Percentiles rank a stretch among this genome's conserved stretches.
These are phyloP conservation scores for Oegoconia quadripuncta DNA, from an alignment of 2,888 invertebrate genomes.

Conservation along the genomic window DNA sequence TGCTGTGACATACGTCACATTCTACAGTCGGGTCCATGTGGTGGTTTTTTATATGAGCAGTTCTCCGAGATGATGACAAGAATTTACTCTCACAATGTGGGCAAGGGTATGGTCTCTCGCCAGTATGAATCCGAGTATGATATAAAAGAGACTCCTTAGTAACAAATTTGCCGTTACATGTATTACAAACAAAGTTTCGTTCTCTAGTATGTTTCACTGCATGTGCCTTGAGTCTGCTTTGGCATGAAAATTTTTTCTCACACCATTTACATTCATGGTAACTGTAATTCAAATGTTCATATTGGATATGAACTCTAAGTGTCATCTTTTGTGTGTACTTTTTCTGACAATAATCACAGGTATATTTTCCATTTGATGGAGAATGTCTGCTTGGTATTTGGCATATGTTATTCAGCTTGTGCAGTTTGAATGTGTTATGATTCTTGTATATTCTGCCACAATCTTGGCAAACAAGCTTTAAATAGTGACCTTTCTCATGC, in stretches of 20 bases:
- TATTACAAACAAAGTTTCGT: slow-evolving; percentile 48
- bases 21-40: slow-evolving; percentile 40
- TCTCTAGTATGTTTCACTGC: slow-evolving; percentile 63
- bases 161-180: slow-evolving; percentile 56
- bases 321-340: slow-evolving; percentile 63
- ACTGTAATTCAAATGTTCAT: slow-evolving; percentile 61
- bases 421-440: slow-evolving; percentile 49
- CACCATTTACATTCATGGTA: slow-evolving; percentile 61
- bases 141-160: slow-evolving; percentile 59
- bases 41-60: slow-evolving; percentile 50
- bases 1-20: slow-evolving; percentile 49
- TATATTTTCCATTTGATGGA: slow-evolving; percentile 48
- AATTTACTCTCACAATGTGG: slow-evolving; percentile 48
- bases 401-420: slow-evolving; percentile 51
- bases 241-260: slow-evolving; percentile 60
- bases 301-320: slow-evolving; percentile 60
- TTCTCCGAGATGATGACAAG: slow-evolving; percentile 53
- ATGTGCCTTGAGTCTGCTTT: slow-evolving; percentile 58
- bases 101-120: slow-evolving; percentile 60
- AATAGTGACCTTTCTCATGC: slow-evolving; percentile 49
- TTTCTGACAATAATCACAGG: slow-evolving; percentile 63
- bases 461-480: slow-evolving; percentile 43
- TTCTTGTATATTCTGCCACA: slow-evolving; percentile 61
- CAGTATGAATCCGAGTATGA: slow-evolving; percentile 63
- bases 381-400: slow-evolving; percentile 42